Evolutionary conservation across 2,888 invertebrate genomes (phyloP), one percentile per base, ranked within the genome.

Genomic region (Candidula unifasciata): DNA sequence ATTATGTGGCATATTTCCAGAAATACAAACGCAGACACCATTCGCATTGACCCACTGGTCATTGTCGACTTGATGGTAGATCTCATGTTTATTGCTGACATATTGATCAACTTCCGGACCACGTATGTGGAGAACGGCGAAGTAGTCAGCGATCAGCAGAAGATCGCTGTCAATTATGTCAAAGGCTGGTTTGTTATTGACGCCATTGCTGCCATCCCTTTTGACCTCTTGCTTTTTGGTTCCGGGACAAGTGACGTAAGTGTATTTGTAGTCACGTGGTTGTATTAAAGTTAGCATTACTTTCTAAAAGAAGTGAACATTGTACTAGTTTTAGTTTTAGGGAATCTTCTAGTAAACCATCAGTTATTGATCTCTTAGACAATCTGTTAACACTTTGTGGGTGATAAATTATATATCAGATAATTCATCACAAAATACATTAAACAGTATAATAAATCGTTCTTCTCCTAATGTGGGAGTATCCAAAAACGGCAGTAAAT

Each of bases 201-300:
- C 95, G 96, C 99, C 93, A 97, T 99, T 88, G 99, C 99, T 81
- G 99, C 99, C 91, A 98, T 99, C 93, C 99, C 99, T 87, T 99
- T 99, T 95, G 99, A 99, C 95, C 96, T 99, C 88, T 96, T 99
- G 89, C 96, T 99, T 52, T 94, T 93, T 86, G 93, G 94, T 3
- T 93, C 93, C 8, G 93, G 94, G 44, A 93, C 93, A 71, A 93
- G 91, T 86, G 93, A 94, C 44, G 84, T 84, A 73, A 83, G 83
- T 77, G 30, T 60, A 18, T 60, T 60, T 18, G 44, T 44, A 13
- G 44, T 44, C 44, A 44, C 44, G 44, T 44, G 44, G 44, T 44
- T 44, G 44, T 44, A 10, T 44, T 44, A 44, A 44, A 44, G 13
- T 44, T 44, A 44, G 44, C 13, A 44, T 44, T 13, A 44, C 44